Conservation (phyloP, 2,888 invertebrate species). For the Macrosoma leucophasiata region DNA sequence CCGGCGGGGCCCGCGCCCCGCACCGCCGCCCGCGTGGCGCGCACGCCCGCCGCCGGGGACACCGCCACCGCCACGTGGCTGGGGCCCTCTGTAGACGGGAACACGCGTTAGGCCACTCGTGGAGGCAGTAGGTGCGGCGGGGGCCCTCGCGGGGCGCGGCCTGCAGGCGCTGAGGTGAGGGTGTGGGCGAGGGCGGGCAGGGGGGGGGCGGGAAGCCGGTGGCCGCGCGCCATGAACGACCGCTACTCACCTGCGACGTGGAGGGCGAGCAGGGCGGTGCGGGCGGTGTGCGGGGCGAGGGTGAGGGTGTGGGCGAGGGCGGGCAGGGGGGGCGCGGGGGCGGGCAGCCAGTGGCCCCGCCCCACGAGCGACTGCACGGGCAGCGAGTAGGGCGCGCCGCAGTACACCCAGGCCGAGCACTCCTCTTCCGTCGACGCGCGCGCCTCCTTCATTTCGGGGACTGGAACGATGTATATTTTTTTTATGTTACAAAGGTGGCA, state of each 20-base stretch:
- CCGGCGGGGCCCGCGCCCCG: conserved; percentile 77
- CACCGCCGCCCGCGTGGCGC: conserved; percentile 62
- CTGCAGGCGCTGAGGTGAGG: conserved; percentile 5
- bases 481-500: no score
- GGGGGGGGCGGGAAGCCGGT: conserved; percentile 8
- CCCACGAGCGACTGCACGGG: conserved; percentile 80
- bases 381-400: conserved; percentile 87
- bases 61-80: conserved; percentile 35
- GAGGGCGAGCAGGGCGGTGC: conserved; percentile 3
- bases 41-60: conserved; percentile 39
- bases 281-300: conserved; percentile 1
- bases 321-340: conserved; percentile 17
- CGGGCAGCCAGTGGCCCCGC: conserved; percentile 26
- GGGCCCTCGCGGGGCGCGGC: conserved; percentile 1
- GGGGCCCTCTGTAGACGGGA: conserved; percentile 21
- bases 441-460: conserved; percentile 28
- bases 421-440: conserved; percentile 34
- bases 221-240: conserved; percentile 10
- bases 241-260: conserved; percentile 10
- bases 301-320: conserved; percentile 12
- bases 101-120: neutral
- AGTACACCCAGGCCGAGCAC: conserved; percentile 81
- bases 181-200: conserved; percentile 3
- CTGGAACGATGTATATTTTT: conserved; percentile 20
- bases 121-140: neutral